phyloP scores from a whole-genome alignment of 2,113 vertebrate genomes.

The Oreochromis tanganicae region DNA sequence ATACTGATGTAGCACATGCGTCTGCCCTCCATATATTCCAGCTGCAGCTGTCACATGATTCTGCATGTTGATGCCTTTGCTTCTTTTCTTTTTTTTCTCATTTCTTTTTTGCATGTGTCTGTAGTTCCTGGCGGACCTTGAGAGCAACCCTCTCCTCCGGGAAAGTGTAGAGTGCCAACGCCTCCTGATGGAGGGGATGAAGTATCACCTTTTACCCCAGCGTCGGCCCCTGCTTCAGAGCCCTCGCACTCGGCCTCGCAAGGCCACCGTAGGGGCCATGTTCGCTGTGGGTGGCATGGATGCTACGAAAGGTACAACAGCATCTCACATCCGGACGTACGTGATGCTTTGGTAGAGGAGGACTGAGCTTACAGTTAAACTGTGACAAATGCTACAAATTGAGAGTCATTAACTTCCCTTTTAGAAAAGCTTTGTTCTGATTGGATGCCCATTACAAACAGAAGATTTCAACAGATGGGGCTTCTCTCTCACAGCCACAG shows the following conservation, averaged over 20 bases:
- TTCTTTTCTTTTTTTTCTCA: background rate
- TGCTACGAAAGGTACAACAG: slow-evolving; percentile 82
- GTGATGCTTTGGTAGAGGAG: background rate
- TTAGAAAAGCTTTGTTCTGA: background rate
- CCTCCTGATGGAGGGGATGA: slow-evolving; percentile 98
- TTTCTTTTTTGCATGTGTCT: background rate
- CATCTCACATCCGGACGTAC: background rate
- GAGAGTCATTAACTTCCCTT: background rate
- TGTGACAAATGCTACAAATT: background rate
- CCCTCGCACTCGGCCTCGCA: slow-evolving; percentile 91
- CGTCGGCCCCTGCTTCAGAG: slow-evolving; percentile 91
- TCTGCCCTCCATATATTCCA: background rate
- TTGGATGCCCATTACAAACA: background rate
- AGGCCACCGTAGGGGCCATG: slow-evolving; percentile 92
- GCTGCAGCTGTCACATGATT: background rate
- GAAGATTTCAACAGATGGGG: background rate
- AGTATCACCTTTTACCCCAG: slow-evolving; percentile 95
- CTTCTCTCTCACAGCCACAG: background rate
- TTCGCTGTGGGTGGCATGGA: slow-evolving; percentile 98
- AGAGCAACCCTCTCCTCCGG: slow-evolving; percentile 86
- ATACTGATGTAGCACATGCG: background rate
- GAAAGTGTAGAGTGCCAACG: slow-evolving; percentile 97
- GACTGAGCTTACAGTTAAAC: background rate
- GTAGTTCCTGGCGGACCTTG: slow-evolving; percentile 95
- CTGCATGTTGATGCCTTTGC: background rate